These are phyloP conservation scores for Platalea minor DNA, from an alignment of 2,797 vertebrate species.

Conservation along the genomic window DNA sequence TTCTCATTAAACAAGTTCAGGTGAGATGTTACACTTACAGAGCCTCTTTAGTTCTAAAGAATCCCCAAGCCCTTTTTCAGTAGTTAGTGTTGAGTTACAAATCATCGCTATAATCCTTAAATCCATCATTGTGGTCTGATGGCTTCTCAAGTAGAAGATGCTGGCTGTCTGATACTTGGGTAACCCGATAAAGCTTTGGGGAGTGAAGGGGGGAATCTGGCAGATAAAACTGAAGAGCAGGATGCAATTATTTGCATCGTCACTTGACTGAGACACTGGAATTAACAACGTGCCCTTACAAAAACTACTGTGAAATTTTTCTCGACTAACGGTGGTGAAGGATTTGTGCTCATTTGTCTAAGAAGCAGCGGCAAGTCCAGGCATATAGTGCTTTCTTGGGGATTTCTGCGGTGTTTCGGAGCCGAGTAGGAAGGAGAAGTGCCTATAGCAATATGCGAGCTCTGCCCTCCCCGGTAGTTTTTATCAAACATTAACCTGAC, in stretches of 20 bases:
- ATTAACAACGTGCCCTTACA: not conserved
- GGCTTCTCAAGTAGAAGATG: not conserved
- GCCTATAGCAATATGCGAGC: not conserved
- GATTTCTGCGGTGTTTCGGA: not conserved
- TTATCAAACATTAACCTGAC: constrained; percentile 26
- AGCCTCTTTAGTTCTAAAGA: not conserved
- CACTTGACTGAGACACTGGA: not conserved
- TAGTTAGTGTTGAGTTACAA: not conserved
- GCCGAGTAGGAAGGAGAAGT: not conserved
- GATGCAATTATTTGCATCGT: not conserved
- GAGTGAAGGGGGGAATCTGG: not conserved
- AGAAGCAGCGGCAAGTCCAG: not conserved
- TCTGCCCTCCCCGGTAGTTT: not conserved
- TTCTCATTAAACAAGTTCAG: not conserved
- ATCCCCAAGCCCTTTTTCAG: not conserved
- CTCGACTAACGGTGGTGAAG: not conserved
- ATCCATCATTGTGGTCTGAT: rapidly evolving
- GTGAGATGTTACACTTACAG: not conserved
- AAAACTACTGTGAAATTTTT: not conserved
- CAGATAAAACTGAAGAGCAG: not conserved
- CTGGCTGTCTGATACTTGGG: not conserved
- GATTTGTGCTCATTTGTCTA: not conserved
- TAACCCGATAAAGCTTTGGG: not conserved
- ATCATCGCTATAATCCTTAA: not conserved
- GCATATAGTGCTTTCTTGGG: not conserved